Evolutionary conservation across 2,797 vertebrate genomes (phyloP).

Genomic region (Rhynchotus rufescens): DNA sequence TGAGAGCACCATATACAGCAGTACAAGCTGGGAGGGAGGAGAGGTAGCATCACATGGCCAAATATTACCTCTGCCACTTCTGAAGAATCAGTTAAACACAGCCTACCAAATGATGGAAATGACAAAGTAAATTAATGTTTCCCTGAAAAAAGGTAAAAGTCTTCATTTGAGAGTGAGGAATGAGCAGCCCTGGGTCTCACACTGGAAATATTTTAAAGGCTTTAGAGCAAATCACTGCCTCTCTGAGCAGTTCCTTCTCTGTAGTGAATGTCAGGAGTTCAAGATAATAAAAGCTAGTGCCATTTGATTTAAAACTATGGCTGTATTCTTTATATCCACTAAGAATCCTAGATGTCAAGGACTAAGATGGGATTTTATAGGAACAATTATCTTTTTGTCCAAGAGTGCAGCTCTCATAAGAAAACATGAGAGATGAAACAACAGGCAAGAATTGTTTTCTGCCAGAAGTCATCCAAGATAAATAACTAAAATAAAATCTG

Average conservation of each 20-base stretch:
- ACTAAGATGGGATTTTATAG: neutral
- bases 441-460: slow-evolving; percentile 40
- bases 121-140: neutral
- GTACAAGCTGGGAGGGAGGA: neutral
- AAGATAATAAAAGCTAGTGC: slow-evolving; percentile 21
- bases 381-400: slow-evolving; percentile 34
- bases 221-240: neutral
- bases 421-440: slow-evolving; percentile 28
- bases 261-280: neutral
- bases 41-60: neutral
- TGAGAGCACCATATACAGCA: neutral
- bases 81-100: neutral
- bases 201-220: neutral
- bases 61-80: neutral
- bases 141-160: neutral
- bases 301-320: neutral
- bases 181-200: neutral
- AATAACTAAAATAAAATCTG: slow-evolving; percentile 36
- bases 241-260: neutral
- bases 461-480: slow-evolving; percentile 24
- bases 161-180: neutral
- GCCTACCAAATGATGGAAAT: neutral
- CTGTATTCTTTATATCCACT: neutral
- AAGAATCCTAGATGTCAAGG: slow-evolving; percentile 38
- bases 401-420: neutral